Evolutionary conservation across 2,113 vertebrate species (phyloP).

Genomic region (Corvus moneduloides): DNA sequence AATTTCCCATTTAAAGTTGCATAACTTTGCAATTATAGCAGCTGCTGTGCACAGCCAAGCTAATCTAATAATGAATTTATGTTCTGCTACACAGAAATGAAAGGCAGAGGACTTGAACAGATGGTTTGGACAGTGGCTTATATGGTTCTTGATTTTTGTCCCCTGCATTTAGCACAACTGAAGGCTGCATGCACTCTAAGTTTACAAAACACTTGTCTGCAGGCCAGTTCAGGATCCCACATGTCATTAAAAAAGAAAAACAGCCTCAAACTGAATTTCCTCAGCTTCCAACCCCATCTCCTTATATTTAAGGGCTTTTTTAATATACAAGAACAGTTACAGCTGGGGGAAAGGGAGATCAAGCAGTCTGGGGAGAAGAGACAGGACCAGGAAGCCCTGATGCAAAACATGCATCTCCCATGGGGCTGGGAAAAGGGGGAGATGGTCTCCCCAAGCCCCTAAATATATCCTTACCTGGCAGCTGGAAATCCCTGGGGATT

Average conservation of each 20-base stretch:
- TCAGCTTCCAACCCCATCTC: background rate
- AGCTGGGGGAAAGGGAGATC: background rate
- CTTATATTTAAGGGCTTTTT: background rate
- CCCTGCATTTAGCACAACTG: background rate
- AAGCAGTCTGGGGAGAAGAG: background rate
- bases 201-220: conserved; percentile 21
- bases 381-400: background rate
- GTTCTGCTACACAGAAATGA: conserved; percentile 36
- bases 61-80: conserved; percentile 62
- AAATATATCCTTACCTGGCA: background rate
- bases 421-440: background rate
- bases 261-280: background rate
- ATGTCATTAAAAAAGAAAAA: background rate
- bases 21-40: conserved; percentile 52
- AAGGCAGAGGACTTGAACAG: conserved; percentile 52
- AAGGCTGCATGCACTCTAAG: background rate
- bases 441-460: background rate
- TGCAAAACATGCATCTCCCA: background rate
- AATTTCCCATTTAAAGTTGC: conserved; percentile 45
- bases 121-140: conserved; percentile 43
- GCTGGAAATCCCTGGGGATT: background rate
- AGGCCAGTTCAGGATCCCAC: background rate
- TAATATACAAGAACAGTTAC: background rate
- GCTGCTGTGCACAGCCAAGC: conserved; percentile 47
- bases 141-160: conserved; percentile 32